Percentiles rank a stretch among this genome's conserved stretches.
Evolutionary conservation across 2,888 invertebrate species (phyloP).

Genomic region (Apotomis betuletana): DNA sequence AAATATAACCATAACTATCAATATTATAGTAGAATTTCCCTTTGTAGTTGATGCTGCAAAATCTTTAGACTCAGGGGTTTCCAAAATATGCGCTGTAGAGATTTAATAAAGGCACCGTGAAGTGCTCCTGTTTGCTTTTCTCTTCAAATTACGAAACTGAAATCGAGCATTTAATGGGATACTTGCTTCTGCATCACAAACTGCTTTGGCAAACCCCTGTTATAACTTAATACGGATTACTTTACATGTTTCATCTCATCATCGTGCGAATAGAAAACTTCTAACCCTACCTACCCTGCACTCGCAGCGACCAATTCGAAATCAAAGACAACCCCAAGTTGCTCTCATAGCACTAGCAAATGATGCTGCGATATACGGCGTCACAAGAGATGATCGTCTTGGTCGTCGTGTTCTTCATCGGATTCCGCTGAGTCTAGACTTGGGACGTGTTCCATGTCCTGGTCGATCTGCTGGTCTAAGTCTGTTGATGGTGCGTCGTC

Average conservation of each 20-base stretch:
- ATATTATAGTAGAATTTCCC: too few species aligned
- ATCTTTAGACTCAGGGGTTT: too few species aligned
- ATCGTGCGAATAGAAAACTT: constrained; percentile 10
- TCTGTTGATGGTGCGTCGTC: constrained; percentile 89
- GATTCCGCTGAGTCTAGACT: constrained; percentile 77
- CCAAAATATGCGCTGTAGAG: too few species aligned
- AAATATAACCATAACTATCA: too few species aligned
- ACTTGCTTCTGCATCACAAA: too few species aligned
- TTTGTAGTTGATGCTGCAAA: too few species aligned
- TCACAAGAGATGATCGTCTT: constrained; percentile 82
- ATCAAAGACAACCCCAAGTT: constrained; percentile 60
- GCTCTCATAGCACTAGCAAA: constrained; percentile 76
- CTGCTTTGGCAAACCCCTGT: too few species aligned
- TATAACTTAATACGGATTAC: too few species aligned
- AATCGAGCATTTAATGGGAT: too few species aligned
- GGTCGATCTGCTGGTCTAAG: constrained; percentile 81
- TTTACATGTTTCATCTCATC: not conserved
- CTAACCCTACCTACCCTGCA: constrained; percentile 38
- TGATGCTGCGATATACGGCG: constrained; percentile 74
- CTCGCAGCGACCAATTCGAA: constrained; percentile 46
- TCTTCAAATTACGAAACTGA: too few species aligned
- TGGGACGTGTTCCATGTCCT: constrained; percentile 76
- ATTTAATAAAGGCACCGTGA: too few species aligned
- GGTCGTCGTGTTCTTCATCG: constrained; percentile 76
- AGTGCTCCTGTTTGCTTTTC: too few species aligned